Evolutionary conservation across 2,888 invertebrate genomes (phyloP).

Genomic region (Diachrysia chrysitis): DNA sequence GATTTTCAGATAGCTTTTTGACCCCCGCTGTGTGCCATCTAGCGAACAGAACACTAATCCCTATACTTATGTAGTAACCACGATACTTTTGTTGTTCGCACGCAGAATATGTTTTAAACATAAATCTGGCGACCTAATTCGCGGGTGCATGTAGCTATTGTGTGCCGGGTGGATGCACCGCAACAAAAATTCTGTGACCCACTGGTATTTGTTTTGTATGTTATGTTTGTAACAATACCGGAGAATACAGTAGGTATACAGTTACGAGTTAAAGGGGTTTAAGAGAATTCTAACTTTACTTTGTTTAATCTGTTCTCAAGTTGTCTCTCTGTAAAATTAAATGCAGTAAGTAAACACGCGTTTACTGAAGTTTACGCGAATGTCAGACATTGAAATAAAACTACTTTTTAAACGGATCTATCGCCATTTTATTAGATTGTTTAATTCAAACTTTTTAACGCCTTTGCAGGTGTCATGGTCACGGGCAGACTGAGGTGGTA

Average conservation of each 20-base stretch:
- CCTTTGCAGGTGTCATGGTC: no score
- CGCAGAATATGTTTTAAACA: constrained; percentile 40
- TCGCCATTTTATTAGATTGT: no score
- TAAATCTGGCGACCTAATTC: constrained; percentile 38
- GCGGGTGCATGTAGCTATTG: constrained; percentile 19
- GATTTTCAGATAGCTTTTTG: constrained; percentile 76
- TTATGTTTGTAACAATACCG: neutral
- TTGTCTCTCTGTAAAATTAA: neutral
- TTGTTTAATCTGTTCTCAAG: neutral
- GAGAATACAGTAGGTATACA: neutral
- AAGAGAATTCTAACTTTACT: neutral
- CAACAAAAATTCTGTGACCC: neutral
- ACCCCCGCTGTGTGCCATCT: constrained; percentile 71
- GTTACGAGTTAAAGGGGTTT: neutral
- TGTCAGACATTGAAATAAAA: no score
- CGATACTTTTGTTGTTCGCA: constrained; percentile 49
- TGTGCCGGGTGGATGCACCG: constrained; percentile 22
- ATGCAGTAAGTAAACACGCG: constrained; percentile 3
- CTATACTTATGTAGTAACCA: constrained; percentile 49
- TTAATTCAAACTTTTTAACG: no score
- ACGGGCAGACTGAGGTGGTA: no score
- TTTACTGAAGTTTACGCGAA: no score
- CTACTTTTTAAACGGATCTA: no score
- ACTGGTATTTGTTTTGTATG: neutral
- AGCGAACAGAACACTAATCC: constrained; percentile 66